Evolutionary conservation across 2,113 vertebrate genomes (phyloP).

Genomic region (Morone saxatilis): DNA sequence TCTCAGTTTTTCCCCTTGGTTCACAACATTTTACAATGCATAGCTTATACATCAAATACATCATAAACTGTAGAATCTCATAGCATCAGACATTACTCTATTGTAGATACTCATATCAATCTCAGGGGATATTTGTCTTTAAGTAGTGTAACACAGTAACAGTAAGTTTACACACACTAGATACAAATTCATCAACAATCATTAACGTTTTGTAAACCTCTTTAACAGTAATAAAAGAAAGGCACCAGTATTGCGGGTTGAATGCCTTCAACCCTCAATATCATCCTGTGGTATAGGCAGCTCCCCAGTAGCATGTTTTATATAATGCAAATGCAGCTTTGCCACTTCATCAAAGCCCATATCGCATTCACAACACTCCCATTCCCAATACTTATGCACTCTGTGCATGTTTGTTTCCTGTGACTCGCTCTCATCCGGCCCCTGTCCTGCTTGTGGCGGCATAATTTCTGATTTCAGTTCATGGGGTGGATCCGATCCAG

Average conservation of each 20-base stretch:
- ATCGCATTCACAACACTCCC: slow-evolving; percentile 80
- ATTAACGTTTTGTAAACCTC: not conserved
- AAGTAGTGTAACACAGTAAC: not conserved
- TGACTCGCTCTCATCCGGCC: not conserved
- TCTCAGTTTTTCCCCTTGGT: not conserved
- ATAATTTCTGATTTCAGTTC: not conserved
- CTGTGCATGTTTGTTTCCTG: not conserved
- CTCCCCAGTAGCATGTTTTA: slow-evolving; percentile 81
- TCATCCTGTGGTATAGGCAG: slow-evolving; percentile 56
- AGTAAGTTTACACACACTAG: not conserved
- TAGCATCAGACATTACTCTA: not conserved
- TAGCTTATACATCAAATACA: not conserved
- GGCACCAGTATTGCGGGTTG: too few relatives aligned
- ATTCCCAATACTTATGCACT: slow-evolving; percentile 66
- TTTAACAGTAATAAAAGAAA: not conserved
- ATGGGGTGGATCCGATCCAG: not conserved
- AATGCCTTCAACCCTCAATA: slow-evolving; percentile 8
- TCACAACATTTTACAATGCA: not conserved
- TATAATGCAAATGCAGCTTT: slow-evolving; percentile 79
- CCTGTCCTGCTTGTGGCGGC: not conserved
- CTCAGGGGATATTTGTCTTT: not conserved
- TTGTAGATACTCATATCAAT: not conserved
- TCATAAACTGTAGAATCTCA: slow-evolving; percentile 1
- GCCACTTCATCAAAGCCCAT: slow-evolving; percentile 73
- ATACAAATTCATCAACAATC: not conserved